Evolutionary conservation across 2,888 invertebrate species (phyloP).

Genomic region (Argyresthia goedartella): DNA sequence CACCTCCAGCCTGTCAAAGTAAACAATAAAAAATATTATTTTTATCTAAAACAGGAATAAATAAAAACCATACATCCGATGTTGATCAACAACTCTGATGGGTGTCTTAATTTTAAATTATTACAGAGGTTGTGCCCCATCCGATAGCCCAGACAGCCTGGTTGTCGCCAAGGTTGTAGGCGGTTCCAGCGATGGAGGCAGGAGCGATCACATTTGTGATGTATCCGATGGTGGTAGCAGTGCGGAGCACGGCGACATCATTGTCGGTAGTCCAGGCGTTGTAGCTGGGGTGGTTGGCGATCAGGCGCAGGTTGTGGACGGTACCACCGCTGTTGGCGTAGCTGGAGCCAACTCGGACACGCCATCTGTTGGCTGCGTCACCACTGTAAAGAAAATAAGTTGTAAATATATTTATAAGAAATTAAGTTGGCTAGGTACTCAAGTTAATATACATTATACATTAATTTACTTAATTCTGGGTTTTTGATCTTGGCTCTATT

Average conservation of each 20-base stretch:
- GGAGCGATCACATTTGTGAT: slow-evolving; percentile 12
- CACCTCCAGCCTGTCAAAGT: slow-evolving; percentile 20
- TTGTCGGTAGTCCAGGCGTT: slow-evolving; percentile 19
- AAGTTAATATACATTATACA: too few relatives aligned
- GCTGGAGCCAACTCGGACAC: slow-evolving; percentile 29
- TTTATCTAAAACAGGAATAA: too few relatives aligned
- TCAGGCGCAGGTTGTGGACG: slow-evolving; percentile 14
- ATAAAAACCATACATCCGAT: too few relatives aligned
- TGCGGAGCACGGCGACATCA: slow-evolving; percentile 38
- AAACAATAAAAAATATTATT: too few relatives aligned
- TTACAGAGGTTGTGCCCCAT: slow-evolving; percentile 24
- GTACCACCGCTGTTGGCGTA: slow-evolving; percentile 27
- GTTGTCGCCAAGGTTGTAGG: slow-evolving; percentile 22
- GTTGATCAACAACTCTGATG: too few relatives aligned
- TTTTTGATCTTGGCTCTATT: too few relatives aligned
- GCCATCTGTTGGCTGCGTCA: slow-evolving; percentile 18
- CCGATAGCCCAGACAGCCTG: slow-evolving; percentile 25
- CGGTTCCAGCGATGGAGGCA: slow-evolving; percentile 19
- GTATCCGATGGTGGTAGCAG: slow-evolving; percentile 19
- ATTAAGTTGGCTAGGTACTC: too few relatives aligned
- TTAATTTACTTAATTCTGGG: too few relatives aligned
- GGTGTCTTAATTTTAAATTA: too few relatives aligned
- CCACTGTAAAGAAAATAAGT: slow-evolving; percentile 8
- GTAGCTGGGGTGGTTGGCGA: slow-evolving; percentile 32
- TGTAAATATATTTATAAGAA: too few relatives aligned